Evolutionary conservation across 2,888 invertebrate genomes (phyloP).

Genomic region (Odontocolon sp.): DNA sequence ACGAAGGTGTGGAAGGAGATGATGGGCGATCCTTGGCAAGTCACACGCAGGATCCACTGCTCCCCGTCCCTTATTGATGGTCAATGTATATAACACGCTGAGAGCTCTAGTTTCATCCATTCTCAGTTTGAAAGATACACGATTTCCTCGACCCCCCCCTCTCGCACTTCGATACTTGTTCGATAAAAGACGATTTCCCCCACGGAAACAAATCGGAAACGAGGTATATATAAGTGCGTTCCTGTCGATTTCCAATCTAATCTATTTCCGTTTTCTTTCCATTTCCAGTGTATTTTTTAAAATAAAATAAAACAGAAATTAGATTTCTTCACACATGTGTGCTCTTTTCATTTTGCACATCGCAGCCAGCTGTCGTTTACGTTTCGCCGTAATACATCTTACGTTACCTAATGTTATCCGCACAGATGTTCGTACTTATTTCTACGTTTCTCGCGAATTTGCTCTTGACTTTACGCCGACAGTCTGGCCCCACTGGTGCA

Average conservation of each 20-base stretch:
- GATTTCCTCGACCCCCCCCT: constrained; percentile 2
- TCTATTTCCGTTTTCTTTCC: constrained; percentile 2
- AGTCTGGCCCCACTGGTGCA: neutral
- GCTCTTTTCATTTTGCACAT: neutral
- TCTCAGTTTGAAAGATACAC: constrained; percentile 19
- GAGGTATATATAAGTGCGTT: constrained; percentile 36
- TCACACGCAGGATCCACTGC: constrained; percentile 33
- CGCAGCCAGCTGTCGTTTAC: neutral
- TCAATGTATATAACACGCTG: constrained; percentile 36
- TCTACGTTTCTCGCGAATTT: constrained; percentile 27
- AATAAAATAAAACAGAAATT: neutral
- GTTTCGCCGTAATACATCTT: neutral
- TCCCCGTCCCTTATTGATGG: constrained; percentile 26
- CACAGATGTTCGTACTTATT: constrained; percentile 38
- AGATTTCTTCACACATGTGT: neutral
- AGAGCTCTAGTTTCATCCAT: constrained; percentile 29
- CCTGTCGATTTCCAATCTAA: constrained; percentile 13
- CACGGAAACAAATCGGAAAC: constrained; percentile 50
- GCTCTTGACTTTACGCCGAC: constrained; percentile 5
- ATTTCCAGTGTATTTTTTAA: neutral
- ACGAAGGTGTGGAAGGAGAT: neutral
- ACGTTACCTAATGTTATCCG: constrained; percentile 19
- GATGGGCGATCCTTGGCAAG: constrained; percentile 9
- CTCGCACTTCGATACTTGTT: neutral
- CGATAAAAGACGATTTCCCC: constrained; percentile 30